phyloP scores from a whole-genome alignment of 2,888 invertebrate genomes.

The Trachelus tabidus region DNA sequence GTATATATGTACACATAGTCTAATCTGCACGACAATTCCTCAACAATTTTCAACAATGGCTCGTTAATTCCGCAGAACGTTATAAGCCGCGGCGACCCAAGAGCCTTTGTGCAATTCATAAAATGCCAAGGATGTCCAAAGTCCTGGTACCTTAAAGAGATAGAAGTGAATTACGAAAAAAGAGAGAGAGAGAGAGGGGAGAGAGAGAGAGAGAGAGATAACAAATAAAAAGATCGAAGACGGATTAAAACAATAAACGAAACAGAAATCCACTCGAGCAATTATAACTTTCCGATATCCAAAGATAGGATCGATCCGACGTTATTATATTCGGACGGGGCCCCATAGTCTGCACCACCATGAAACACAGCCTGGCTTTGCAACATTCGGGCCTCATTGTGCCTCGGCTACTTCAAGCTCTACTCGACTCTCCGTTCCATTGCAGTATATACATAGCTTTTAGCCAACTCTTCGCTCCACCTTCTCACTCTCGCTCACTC shows the following conservation, averaged over 20 bases:
- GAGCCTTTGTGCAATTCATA: conserved; percentile 11
- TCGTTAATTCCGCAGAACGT: not conserved
- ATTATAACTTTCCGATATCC: conserved; percentile 49
- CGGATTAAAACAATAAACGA: conserved; percentile 7
- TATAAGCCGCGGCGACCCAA: not conserved
- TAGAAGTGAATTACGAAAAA: conserved; percentile 18
- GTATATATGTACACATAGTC: not conserved
- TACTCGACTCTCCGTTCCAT: conserved; percentile 12
- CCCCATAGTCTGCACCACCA: not conserved
- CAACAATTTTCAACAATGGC: not conserved
- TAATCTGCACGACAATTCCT: conserved; percentile 3
- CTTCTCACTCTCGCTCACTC: conserved; percentile 4
- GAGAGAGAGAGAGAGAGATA: conserved; percentile 24
- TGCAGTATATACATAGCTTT: not conserved
- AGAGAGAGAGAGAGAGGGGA: conserved; percentile 13
- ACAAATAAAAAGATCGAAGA: conserved; percentile 26
- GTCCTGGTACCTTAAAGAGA: conserved; percentile 11
- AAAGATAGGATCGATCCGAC: not conserved
- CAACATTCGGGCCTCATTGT: conserved; percentile 53
- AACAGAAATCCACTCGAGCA: conserved; percentile 38
- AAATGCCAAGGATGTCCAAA: conserved; percentile 18
- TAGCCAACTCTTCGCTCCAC: not conserved
- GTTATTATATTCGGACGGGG: not conserved
- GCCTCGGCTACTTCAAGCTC: conserved; percentile 23
- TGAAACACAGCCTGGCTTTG: conserved; percentile 37